phyloP scores from a whole-genome alignment of 2,113 vertebrate genomes.

The Microcebus tavaratra region DNA sequence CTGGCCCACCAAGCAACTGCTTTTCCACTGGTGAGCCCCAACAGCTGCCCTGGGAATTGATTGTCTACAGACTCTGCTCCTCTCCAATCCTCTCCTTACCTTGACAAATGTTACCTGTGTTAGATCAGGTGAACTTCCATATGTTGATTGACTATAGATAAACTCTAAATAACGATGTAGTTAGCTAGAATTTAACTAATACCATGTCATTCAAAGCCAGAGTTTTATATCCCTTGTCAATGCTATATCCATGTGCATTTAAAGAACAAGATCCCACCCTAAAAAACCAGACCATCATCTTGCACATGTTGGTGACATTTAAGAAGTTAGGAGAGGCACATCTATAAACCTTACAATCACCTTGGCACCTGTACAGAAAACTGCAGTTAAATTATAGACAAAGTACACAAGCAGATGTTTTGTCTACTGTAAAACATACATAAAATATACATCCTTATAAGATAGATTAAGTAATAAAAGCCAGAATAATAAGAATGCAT shows the following conservation, averaged over 20 bases:
- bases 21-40: neutral
- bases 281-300: neutral
- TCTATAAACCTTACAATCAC: neutral
- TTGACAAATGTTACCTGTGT: neutral
- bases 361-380: neutral
- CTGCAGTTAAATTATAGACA: neutral
- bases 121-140: neutral
- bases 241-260: neutral
- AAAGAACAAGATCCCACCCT: neutral
- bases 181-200: slow-evolving; percentile 7
- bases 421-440: neutral
- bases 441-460: neutral
- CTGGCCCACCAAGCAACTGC: neutral
- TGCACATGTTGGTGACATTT: neutral
- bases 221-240: neutral
- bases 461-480: neutral
- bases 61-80: neutral
- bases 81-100: neutral
- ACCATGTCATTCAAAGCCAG: slow-evolving; percentile 1
- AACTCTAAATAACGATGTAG: neutral
- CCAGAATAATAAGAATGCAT: neutral
- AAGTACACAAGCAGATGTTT: neutral
- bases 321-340: neutral
- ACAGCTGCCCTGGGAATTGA: neutral
- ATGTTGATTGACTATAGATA: neutral